Evolutionary conservation across 1,140 invertebrate species (phyloP), one percentile per base, ranked within the genome.

Genomic region (Tetraneura akinire): DNA sequence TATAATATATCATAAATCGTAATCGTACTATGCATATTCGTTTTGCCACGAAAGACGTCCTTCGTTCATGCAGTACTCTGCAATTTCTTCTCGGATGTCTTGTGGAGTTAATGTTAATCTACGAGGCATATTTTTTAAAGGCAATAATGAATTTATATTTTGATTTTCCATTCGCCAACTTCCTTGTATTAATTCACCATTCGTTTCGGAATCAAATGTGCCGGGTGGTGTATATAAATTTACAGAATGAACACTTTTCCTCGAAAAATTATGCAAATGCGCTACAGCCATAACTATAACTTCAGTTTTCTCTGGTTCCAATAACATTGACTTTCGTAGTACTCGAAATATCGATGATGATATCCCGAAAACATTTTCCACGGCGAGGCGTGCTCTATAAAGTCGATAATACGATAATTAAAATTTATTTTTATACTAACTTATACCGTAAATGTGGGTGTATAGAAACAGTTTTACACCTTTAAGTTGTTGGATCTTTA

Each of bases 281-380:
- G 83, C 71, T 82, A 81, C 83, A 10, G 83, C 82, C 83, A 85
- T 82, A 10, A 84, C 83, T 64, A 87, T 53, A 76, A 74, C n/a
- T 53, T 82, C n/a, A 18, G 81, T 83, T 73, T 80, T 84, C 78
- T 84, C 74, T 60, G 82, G 81, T 49, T 85, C 66, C 29, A 86
- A 66, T 64, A 82, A 18, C 16, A 86, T 84, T 45, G 84, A 83
- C 37, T 80, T 83, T 81, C 83, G 73, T 21, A 87, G 86, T 55
- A 87, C 83, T 82, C 86, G 82, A 83, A 86, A 88, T 53, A 84
- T 83, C 26, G 84, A 83, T 4, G 85, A 82, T 60, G 88, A 81
- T 76, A 89, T 88, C 26, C 87, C 88, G 83, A 89, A 89, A 8
- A 85, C 85, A 84, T 88, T 89, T 85, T 89, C 88, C 6, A 88